phyloP scores from a whole-genome alignment of 35 echinoderm and acorn worm species.

The Heliocidaris erythrogramma region DNA sequence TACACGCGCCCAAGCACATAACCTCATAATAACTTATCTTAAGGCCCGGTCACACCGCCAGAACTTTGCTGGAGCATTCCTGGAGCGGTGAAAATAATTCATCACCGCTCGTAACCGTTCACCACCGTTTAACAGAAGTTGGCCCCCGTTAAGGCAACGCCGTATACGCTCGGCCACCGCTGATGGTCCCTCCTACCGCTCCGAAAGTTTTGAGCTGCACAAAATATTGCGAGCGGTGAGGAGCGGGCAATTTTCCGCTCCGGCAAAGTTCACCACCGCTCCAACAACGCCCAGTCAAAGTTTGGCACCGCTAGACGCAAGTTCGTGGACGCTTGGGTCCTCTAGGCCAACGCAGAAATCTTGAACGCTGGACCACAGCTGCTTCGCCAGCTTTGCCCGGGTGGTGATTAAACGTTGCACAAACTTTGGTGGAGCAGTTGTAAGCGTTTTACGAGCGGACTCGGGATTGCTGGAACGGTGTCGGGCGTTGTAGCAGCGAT shows the following conservation, averaged over 20 bases:
- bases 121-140: slow-evolving; percentile 40
- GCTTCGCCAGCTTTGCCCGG: slow-evolving; percentile 7
- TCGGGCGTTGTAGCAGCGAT: background rate
- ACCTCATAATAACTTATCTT: too few species aligned
- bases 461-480: background rate
- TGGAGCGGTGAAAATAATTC: background rate
- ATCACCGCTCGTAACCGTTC: slow-evolving; percentile 23
- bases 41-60: background rate
- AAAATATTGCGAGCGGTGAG: slow-evolving; percentile 33
- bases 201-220: slow-evolving; percentile 40
- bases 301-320: slow-evolving; percentile 23
- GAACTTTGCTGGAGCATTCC: background rate
- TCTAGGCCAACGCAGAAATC: slow-evolving; percentile 32
- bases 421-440: background rate
- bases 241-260: slow-evolving; percentile 36
- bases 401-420: too few species aligned
- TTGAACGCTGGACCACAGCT: background rate
- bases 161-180: slow-evolving; percentile 19
- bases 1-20: too few species aligned
- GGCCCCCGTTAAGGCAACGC: slow-evolving; percentile 38
- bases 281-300: slow-evolving; percentile 26
- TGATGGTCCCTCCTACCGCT: slow-evolving; percentile 42
- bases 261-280: slow-evolving; percentile 35
- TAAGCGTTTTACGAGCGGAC: background rate
- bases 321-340: slow-evolving; percentile 28